Conservation (phyloP, 2,888 invertebrate species). For the Plusia festucae region DNA sequence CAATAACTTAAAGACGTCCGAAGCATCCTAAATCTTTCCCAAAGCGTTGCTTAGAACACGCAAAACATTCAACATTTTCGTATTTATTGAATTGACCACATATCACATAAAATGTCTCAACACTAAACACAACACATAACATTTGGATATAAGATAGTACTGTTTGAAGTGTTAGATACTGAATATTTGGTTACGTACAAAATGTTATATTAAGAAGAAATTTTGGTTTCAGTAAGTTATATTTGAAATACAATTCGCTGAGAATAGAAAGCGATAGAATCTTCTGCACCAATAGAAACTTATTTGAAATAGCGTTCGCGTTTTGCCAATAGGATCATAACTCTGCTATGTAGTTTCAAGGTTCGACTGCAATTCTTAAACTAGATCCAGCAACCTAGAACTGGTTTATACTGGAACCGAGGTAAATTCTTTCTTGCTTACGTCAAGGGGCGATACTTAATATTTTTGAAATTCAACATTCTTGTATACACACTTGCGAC, state of each 20-base stretch:
- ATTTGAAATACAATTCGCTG: background rate
- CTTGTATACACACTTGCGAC: too few species aligned
- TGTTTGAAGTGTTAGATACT: too few species aligned
- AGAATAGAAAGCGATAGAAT: background rate
- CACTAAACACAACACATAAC: too few species aligned
- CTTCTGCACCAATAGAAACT: conserved; percentile 12
- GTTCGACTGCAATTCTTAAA: conserved; percentile 33
- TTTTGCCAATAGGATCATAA: conserved; percentile 31
- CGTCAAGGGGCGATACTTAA: background rate
- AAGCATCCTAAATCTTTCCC: background rate
- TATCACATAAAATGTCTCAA: too few species aligned
- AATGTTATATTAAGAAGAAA: too few species aligned
- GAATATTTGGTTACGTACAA: background rate
- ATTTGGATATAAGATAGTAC: too few species aligned
- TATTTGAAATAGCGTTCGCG: conserved; percentile 32
- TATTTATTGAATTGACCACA: too few species aligned
- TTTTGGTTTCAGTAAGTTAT: too few species aligned
- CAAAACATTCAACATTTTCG: too few species aligned
- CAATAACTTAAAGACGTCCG: background rate
- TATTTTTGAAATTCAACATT: background rate
- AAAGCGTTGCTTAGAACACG: too few species aligned
- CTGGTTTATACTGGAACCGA: conserved; percentile 11
- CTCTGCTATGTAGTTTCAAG: conserved; percentile 21
- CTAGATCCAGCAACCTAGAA: conserved; percentile 38
- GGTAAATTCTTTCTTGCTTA: background rate